phyloP scores from a whole-genome alignment of 2,888 invertebrate species.

The Noctua pronuba region DNA sequence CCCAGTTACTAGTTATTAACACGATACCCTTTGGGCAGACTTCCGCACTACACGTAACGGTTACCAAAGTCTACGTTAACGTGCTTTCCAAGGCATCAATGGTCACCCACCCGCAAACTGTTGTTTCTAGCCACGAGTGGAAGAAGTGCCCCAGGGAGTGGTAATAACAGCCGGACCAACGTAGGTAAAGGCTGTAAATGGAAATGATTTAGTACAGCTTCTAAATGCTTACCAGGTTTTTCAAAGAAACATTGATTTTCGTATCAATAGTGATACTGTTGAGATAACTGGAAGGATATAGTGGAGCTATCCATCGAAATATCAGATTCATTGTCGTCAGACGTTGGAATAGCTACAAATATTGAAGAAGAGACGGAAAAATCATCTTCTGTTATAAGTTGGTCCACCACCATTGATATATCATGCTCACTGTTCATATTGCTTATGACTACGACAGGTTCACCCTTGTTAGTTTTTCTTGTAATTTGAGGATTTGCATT shows the following conservation, averaged over 20 bases:
- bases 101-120: too few relatives aligned
- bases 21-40: background rate
- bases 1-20: background rate
- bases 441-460: constrained; percentile 65
- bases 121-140: background rate
- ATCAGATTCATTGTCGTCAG: constrained; percentile 66
- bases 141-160: background rate
- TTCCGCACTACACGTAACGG: background rate
- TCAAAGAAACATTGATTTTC: background rate
- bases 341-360: constrained; percentile 71
- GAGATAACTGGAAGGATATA: constrained; percentile 29
- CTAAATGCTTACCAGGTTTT: constrained; percentile 14
- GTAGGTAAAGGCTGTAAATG: background rate
- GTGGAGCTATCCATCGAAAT: constrained; percentile 15
- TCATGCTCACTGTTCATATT: constrained; percentile 65
- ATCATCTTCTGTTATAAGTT: constrained; percentile 65
- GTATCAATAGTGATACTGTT: background rate
- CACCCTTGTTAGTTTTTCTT: constrained; percentile 29
- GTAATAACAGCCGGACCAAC: background rate
- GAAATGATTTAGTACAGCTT: background rate
- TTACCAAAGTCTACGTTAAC: background rate
- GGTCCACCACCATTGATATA: constrained; percentile 66
- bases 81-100: background rate
- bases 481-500: constrained; percentile 4
- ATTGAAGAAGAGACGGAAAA: constrained; percentile 70